Evolutionary conservation across 64 coral and sea anemone species (phyloP).

Genomic region (Dendronephthya gigantea): DNA sequence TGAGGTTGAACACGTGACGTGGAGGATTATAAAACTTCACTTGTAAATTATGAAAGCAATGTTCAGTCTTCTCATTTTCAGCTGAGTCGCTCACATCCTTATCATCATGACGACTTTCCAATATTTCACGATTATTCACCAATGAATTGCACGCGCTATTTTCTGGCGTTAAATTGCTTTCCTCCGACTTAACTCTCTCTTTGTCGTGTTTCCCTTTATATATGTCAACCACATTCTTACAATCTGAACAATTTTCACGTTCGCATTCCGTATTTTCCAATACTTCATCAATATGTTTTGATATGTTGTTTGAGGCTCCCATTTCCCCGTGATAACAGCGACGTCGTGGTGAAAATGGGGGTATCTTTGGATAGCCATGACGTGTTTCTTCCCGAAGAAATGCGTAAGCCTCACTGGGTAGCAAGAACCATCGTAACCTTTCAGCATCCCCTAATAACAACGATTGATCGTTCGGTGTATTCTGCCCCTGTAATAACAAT

Average conservation of each 20-base stretch:
- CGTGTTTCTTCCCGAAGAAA: constrained; percentile 30
- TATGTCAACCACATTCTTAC: background rate
- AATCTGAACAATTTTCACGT: background rate
- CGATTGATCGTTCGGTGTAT: constrained; percentile 59
- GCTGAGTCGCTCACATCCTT: background rate
- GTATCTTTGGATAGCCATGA: constrained; percentile 26
- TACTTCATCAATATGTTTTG: background rate
- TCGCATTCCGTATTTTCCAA: background rate
- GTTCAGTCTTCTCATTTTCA: too few relatives aligned
- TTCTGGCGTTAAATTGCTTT: background rate
- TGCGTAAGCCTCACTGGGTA: constrained; percentile 72
- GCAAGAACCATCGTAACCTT: constrained; percentile 69
- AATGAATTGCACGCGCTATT: background rate
- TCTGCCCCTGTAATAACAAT: constrained; percentile 27
- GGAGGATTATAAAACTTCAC: constrained; percentile 48
- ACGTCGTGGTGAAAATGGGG: constrained; percentile 57
- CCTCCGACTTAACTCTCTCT: background rate
- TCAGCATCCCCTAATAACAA: constrained; percentile 74
- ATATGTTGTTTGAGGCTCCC: background rate
- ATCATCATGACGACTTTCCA: background rate
- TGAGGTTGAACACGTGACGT: constrained; percentile 48
- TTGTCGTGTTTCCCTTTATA: background rate
- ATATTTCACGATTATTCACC: background rate
- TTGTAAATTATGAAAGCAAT: background rate
- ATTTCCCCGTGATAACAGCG: background rate